Evolutionary conservation across 2,797 vertebrate genomes (phyloP).

Genomic region (Nannoperca obscura): DNA sequence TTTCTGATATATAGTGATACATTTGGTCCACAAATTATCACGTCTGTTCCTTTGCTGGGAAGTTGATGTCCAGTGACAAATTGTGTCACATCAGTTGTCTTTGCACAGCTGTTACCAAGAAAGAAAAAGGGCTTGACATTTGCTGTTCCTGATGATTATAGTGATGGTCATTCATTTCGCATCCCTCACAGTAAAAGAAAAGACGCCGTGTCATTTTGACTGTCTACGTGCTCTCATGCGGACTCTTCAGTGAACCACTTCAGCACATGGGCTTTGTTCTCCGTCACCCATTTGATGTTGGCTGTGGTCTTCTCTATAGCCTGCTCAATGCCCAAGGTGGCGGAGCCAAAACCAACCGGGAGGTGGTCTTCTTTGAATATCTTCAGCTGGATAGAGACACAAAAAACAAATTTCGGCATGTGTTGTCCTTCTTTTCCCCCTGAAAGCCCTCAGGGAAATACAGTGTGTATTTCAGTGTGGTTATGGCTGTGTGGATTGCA

Average conservation of each 20-base stretch:
- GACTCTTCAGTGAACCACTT: conserved; percentile 84
- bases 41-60: not conserved
- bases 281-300: conserved; percentile 92
- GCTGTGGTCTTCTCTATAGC: conserved; percentile 90
- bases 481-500: conserved; percentile 33
- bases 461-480: conserved; percentile 9
- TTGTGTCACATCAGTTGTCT: not conserved
- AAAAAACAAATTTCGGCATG: conserved; percentile 1
- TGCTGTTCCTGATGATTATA: conserved; percentile 27
- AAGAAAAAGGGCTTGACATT: not conserved
- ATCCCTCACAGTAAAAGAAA: conserved; percentile 31
- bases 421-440: conserved; percentile 3
- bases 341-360: conserved; percentile 90
- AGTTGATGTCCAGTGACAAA: not conserved
- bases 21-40: not conserved
- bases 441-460: not conserved
- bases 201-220: not conserved
- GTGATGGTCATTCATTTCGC: conserved; percentile 9
- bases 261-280: conserved; percentile 84
- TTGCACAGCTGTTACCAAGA: not conserved
- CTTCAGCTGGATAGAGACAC: conserved; percentile 83
- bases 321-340: conserved; percentile 90
- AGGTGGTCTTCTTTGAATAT: conserved; percentile 88
- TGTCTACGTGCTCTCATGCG: conserved; percentile 40
- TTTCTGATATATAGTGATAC: not conserved